These are phyloP conservation scores for Microchirus variegatus DNA, from an alignment of 2,797 vertebrate species.

Conservation along the genomic window DNA sequence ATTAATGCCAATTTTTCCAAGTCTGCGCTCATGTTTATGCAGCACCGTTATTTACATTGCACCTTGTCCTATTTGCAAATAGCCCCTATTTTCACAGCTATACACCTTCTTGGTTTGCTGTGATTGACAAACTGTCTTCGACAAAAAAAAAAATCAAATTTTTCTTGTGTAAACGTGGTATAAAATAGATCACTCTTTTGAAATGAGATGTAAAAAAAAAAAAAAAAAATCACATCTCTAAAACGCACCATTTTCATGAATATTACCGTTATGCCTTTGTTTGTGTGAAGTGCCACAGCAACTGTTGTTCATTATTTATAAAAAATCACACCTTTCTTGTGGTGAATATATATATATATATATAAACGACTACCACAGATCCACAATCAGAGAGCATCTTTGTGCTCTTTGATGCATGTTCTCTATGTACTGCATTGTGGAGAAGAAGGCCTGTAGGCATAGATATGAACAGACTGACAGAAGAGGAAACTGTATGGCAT, in stretches of 20 bases:
- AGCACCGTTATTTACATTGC: conserved; percentile 68
- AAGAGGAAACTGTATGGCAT: conserved; percentile 40
- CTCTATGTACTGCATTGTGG: conserved; percentile 28
- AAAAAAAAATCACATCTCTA: conserved; percentile 9
- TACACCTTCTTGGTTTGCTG: conserved; percentile 49
- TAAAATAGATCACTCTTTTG: conserved; percentile 28
- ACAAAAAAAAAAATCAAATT: conserved; percentile 34
- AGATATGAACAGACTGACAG: conserved; percentile 37
- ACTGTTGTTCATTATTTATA: conserved; percentile 3
- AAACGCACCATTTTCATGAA: conserved; percentile 1
- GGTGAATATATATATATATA: background rate
- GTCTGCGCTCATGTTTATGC: conserved; percentile 71
- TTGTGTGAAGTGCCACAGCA: background rate
- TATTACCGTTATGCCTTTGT: background rate
- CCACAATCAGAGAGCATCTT: conserved; percentile 22
- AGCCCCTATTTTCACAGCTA: conserved; percentile 61
- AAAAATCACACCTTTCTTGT: conserved; percentile 2
- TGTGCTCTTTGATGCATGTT: conserved; percentile 30
- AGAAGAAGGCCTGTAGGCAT: conserved; percentile 49
- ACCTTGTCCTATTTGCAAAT: conserved; percentile 70
- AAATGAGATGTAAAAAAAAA: background rate
- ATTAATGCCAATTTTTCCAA: conserved; percentile 72
- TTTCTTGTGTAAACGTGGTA: conserved; percentile 14
- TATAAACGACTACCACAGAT: conserved; percentile 15
- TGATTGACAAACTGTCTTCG: conserved; percentile 63